Base-by-base conservation (phyloP, 2,113 vertebrate genomes). In the Xyliphius kryptos region DNA sequence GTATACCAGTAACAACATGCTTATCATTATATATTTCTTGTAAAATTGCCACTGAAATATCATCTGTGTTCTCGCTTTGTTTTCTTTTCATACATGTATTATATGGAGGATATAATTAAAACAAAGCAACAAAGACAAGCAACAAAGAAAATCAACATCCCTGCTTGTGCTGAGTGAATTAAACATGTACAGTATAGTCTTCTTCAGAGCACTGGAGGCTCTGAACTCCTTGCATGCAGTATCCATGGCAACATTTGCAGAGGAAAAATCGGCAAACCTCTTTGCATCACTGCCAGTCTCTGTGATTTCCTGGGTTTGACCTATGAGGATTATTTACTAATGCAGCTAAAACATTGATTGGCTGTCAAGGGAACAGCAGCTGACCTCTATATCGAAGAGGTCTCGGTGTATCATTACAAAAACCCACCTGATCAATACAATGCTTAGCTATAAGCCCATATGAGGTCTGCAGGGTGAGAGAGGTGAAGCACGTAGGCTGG, bases 211-310 rank as follows among this genome's bases (percentile, higher is more conserved):
- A 37, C 54, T 53, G 47, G 66, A 56, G 56, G 51, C 64, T 67
- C 64, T 41, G 56, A 68, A 69, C 56, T 54, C 53, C 55, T 52
- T 65, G 36, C 46, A 71, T 68, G 64, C 13, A 38, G 73, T 77
- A 71, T 68, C 76, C 73, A 77, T 75, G 70, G 73, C 61, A 77
- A 77, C 73, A 47, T 68, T 71, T 70, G 51, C 55, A 57, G 57
- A 66, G 51, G 64, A 49, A 61, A 54, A 72, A 62, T 52, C 26
- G 44, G 44, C 19, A 49, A 53, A 19, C 56, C 66, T 53, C 57
- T 69, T 69, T 68, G 51, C 56, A 69, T 69, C 54, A 19, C 40
- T 32, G 41, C 36, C 51, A 69, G 59, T 22, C 46, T 59, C 58
- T 53, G 41, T 72, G 69, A 76, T 69, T 78, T 73, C 60, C 66